These are phyloP conservation scores for Eidolon dupreanum DNA, from an alignment of 2,797 vertebrate species.

Conservation along the genomic window DNA sequence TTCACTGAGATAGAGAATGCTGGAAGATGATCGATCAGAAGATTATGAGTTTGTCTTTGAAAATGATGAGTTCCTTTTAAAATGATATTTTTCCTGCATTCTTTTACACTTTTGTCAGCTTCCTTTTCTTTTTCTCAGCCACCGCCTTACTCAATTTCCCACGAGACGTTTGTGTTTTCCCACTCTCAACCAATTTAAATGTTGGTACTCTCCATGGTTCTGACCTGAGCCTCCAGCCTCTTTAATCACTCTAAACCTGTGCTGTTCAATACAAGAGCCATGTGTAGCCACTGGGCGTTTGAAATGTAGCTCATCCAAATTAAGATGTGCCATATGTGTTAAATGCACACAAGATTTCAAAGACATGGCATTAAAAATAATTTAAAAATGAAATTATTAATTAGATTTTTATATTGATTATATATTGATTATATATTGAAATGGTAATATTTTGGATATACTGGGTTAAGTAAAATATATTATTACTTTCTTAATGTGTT, in stretches of 20 bases:
- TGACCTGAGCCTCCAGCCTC: not conserved
- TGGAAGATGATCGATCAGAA: not conserved
- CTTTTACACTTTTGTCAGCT: not conserved
- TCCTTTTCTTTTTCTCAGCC: not conserved
- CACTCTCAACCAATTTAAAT: not conserved
- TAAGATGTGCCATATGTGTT: not conserved
- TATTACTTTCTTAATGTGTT: not conserved
- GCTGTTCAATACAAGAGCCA: not conserved
- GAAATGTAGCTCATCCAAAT: not conserved
- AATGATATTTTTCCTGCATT: not conserved
- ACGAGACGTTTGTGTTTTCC: not conserved
- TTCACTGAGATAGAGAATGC: not conserved
- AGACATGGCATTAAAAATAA: not conserved
- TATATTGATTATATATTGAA: not conserved
- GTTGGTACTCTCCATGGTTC: conserved; percentile 49
- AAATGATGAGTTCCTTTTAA: not conserved
- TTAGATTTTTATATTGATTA: not conserved
- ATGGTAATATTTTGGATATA: not conserved
- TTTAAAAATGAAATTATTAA: conserved; percentile 1
- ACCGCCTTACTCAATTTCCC: not conserved
- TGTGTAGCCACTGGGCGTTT: not conserved
- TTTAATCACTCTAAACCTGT: not conserved
- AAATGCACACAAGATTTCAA: not conserved
- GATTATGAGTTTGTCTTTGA: not conserved
- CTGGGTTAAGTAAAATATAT: not conserved